Conservation (phyloP, 2,113 vertebrate genomes). For the Pan troglodytes region NHGRI_mPanTro3-v2.1_pri NC_072401.2:175702001-175702500, state of each 20-base stretch:
- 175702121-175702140: background rate
- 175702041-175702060: background rate
- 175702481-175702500: rapidly evolving
- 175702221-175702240: background rate
- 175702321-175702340: background rate
- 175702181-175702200: background rate
- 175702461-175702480: background rate
- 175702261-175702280: background rate
- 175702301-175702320: background rate
- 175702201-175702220: background rate
- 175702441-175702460: background rate
- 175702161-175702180: background rate
- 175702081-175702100: background rate
- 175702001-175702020: background rate
- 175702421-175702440: background rate
- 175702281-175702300: background rate
- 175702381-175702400: slow-evolving; percentile 20
- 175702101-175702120: background rate
- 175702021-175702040: background rate
- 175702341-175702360: background rate
- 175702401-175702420: background rate
- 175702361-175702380: background rate
- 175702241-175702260: background rate
- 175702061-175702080: background rate
- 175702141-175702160: background rate